These are phyloP conservation scores for Hirundo rustica DNA, from an alignment of 2,797 vertebrate species.

Conservation along the genomic window DNA sequence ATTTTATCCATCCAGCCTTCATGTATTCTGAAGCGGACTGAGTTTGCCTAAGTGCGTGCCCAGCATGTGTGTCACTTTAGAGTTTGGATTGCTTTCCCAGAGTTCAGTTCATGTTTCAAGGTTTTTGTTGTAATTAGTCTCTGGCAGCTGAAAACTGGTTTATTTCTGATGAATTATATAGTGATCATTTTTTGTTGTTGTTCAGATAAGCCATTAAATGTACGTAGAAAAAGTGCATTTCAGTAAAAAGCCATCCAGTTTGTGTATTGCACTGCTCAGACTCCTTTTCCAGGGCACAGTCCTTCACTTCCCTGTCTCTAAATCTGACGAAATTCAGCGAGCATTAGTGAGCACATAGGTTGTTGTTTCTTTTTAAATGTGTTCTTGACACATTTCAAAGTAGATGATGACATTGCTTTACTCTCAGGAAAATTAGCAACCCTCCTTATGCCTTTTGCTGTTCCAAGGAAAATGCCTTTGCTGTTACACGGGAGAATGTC, in stretches of 20 bases:
- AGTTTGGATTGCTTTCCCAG: background rate
- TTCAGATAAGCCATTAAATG: background rate
- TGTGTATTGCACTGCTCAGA: background rate
- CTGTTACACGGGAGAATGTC: background rate
- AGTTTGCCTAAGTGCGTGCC: background rate
- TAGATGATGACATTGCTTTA: background rate
- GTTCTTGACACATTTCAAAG: background rate
- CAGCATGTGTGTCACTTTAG: background rate
- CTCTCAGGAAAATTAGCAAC: background rate
- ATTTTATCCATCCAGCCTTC: background rate
- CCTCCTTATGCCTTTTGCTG: background rate
- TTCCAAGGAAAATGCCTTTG: background rate
- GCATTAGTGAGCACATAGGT: background rate
- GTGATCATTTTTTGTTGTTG: background rate
- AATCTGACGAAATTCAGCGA: background rate
- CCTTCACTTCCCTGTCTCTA: background rate
- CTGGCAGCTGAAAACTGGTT: background rate
- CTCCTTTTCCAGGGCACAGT: background rate
- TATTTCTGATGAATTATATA: background rate
- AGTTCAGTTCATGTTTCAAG: background rate
- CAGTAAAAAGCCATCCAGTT: background rate
- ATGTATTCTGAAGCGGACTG: background rate
- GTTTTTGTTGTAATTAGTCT: background rate
- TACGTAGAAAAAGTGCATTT: background rate
- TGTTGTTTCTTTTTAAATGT: background rate